Base-by-base conservation (phyloP, 2,888 invertebrate genomes). In the Hanleya hanleyi region DNA sequence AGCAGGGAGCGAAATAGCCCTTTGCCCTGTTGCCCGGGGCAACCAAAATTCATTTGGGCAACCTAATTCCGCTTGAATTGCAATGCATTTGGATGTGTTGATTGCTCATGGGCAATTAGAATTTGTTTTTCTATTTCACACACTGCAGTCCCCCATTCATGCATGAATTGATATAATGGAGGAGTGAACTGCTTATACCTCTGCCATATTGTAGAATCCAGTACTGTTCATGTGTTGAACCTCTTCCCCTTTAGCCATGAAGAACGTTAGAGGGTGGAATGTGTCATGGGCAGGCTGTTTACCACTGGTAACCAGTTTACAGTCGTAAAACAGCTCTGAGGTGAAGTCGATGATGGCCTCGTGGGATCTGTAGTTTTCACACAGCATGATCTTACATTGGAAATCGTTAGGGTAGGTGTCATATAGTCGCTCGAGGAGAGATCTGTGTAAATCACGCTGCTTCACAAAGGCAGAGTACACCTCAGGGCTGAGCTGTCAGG, bases 311-410 rank as follows among this genome's bases (percentile, higher is more conserved):
- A 94, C 93, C 67, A 96, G 91, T 84, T 94, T 94, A 81, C 94
- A 94, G 73, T 95, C 94, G 88, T 96, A 96, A 89, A 96, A 96
- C 3, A 95, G 92, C 81, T 95, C 94, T 0, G 96, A 96, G 0
- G 96, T 95, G 86, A 95, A 95, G 88, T 94, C 93, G 29, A 96
- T 94, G 74, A 96, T 96, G 37, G 95, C 94, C 82, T 94, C 93
- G 89, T 96, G 96, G 0, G 96, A 95, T 64, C 96, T 92, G 89
- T 96, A 96, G 88, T 96, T 96, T 88, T 95, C 95, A 86, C 95
- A 94, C 0, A 96, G 91, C 80, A 95, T 92, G 74, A 96, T 94
- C 90, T 95, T 95, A 89, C 95, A 95, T 0, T 95, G 94, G 86
- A 94, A 95, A 76, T 93, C 92, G 2, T 92, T 91, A 0, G 95